Base-by-base conservation (phyloP, 2,888 invertebrate genomes). In the Tridacna gigas region DNA sequence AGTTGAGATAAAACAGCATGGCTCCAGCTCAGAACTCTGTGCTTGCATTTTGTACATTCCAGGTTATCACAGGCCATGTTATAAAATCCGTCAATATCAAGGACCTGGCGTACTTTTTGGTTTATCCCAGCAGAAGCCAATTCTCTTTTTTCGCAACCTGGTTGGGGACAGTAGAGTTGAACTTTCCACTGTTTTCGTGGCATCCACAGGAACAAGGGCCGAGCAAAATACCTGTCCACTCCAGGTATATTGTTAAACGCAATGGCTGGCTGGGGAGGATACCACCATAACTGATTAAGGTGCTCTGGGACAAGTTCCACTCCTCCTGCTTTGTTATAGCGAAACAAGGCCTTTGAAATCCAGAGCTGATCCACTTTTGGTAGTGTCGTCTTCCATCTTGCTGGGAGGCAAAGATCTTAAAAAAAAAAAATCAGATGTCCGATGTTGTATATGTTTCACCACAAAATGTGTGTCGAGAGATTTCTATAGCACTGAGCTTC, bases 141-240 rank as follows among this genome's bases (percentile, higher is more conserved):
- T 15, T 84, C 79, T 60, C 18, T 4, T 25, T 76, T 67, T 0
- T 65, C 51, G n/a, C n/a, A n/a, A n/a, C n/a, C n/a, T n/a, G n/a
- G n/a, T n/a, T n/a, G n/a, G 15, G 82, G 84, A 69, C 88, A 88
- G 26, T n/a, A 18, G 1, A 87, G 67, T 22, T 28, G n/a, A 0
- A n/a, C n/a, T n/a, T n/a, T 77, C 85, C 86, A 89, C 65, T 77
- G 63, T 18, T 73, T 75, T 37, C 76, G 12, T 22, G 86, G 84
- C 80, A 84, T 86, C 86, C 85, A 88, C 56, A 88, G 66, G 22
- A 88, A 76, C 37, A 89, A 56, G 15, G 74, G 79, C 25, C 74
- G 80, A 3, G 84, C 79, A 80, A 88, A 89, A 60, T 84, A 89
- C n/a, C 77, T 48, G 74, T 82, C 86, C 26, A 82, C 60, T n/a